Base-by-base conservation (phyloP, 2,797 vertebrate species). In the Mionectes olivaceus region DNA sequence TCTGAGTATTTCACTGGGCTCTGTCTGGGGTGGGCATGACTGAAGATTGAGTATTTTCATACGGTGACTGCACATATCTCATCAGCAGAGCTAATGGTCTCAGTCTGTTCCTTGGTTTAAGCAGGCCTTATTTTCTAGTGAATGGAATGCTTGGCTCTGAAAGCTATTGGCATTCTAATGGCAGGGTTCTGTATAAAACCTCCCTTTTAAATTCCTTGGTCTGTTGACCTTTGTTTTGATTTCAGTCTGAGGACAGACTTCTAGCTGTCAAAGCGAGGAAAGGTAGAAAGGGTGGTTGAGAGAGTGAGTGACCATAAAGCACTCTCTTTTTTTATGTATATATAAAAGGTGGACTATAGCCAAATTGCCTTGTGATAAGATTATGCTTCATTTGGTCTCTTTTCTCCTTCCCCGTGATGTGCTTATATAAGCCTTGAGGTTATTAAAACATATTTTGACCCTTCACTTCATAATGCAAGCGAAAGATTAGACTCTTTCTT, bases 361-460 rank as follows among this genome's bases (percentile, higher is more conserved):
- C 74, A 88, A 89, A 89, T 92, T 89, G 70, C 37, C 80, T 65
- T 90, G 30, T 91, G 71, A 94, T 75, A 86, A 92, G 56, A 63
- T 89, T 91, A 89, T 90, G 88, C 90, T 91, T 91, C 92, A 77
- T 90, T 95, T 94, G 63, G 39, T 79, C 53, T 91, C 60, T 87
- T 94, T 88, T 91, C 46, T 89, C 32, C 79, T 93, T 90, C 63
- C 21, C 44, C 74, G 25, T 67, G 55, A 82, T 91, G 59, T 47
- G 27, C 57, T 89, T 90, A 82, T 84, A 86, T 78, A 82, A 84
- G 90, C 87, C 87, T 94, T 80, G 59, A 95, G 88, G 93, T 93
- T 90, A 91, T 92, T 94, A 82, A 95, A 96, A 83, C 77, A 33
- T 81, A 83, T 93, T 95, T 97, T 90, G 53, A 93, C 86, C 22